phyloP scores from a whole-genome alignment of 1,140 invertebrate species.

The Cyclina sinensis region DNA sequence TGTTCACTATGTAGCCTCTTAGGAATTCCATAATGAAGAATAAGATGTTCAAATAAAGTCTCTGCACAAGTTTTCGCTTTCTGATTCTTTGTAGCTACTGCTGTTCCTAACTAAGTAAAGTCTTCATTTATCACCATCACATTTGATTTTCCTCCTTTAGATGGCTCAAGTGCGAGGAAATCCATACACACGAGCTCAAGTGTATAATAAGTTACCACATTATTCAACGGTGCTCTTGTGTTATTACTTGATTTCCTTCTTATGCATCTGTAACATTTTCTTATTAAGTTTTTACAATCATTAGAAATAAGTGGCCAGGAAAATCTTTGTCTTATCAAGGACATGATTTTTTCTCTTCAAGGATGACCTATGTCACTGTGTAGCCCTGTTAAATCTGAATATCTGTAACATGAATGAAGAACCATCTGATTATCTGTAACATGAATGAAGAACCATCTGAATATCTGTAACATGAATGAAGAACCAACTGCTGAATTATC shows the following conservation, averaged over 20 bases:
- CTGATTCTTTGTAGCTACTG: slow-evolving; percentile 66
- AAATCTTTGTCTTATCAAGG: not conserved
- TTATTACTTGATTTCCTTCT: slow-evolving; percentile 35
- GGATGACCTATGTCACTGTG: too few species aligned
- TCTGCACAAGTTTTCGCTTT: slow-evolving; percentile 58
- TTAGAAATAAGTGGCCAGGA: not conserved
- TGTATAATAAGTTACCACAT: slow-evolving; percentile 29
- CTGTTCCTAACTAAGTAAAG: slow-evolving; percentile 59
- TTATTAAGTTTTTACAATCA: slow-evolving; percentile 28
- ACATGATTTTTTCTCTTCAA: too few species aligned
- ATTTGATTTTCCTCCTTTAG: slow-evolving; percentile 43
- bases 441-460: too few species aligned
- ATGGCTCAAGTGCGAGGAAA: slow-evolving; percentile 41
- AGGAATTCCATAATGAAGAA: too few species aligned
- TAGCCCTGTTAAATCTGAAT: too few species aligned
- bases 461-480: too few species aligned
- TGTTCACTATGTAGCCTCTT: too few species aligned
- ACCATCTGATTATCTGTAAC: too few species aligned
- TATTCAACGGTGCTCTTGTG: slow-evolving; percentile 5
- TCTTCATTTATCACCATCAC: slow-evolving; percentile 63
- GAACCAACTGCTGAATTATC: too few species aligned
- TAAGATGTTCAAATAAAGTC: slow-evolving; percentile 50
- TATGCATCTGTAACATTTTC: slow-evolving; percentile 43
- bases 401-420: too few species aligned
- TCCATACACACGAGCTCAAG: slow-evolving; percentile 50